phyloP scores from a whole-genome alignment of 2,888 invertebrate genomes.

The Drosophila putrida region DNA sequence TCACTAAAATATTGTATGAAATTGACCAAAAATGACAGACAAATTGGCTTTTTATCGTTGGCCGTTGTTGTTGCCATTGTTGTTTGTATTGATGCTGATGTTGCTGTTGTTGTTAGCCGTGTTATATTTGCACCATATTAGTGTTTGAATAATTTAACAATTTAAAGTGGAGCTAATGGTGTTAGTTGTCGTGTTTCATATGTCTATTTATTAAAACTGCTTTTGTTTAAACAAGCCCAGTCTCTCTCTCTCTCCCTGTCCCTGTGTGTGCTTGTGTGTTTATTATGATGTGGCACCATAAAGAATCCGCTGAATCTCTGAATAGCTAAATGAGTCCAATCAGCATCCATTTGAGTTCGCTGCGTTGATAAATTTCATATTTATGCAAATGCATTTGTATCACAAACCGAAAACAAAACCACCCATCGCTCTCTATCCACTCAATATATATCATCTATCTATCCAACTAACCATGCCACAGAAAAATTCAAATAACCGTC shows the following conservation, averaged over 20 bases:
- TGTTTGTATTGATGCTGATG: not conserved
- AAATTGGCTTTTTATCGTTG: conserved; percentile 78
- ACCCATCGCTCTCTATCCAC: conserved; percentile 43
- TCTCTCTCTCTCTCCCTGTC: not conserved
- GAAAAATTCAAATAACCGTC: conserved; percentile 54
- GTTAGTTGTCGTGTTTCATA: conserved; percentile 82
- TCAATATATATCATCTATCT: conserved; percentile 44
- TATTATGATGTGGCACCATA: conserved; percentile 65
- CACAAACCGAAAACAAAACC: conserved; percentile 51
- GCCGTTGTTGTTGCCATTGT: conserved; percentile 35
- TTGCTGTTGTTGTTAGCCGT: conserved; percentile 33
- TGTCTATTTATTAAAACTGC: conserved; percentile 79
- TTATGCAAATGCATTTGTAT: conserved; percentile 72
- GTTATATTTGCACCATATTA: conserved; percentile 70
- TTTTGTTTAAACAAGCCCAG: conserved; percentile 66
- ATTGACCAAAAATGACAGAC: conserved; percentile 81
- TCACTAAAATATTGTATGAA: conserved; percentile 81
- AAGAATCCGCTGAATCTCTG: conserved; percentile 63
- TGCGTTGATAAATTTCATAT: conserved; percentile 78
- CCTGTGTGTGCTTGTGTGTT: not conserved
- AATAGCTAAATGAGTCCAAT: conserved; percentile 79
- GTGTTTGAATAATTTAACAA: conserved; percentile 78
- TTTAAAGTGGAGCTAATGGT: conserved; percentile 81
- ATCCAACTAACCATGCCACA: conserved; percentile 10
- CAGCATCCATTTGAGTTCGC: conserved; percentile 73